Evolutionary conservation across 2,113 vertebrate genomes (phyloP).

Genomic region (Nothoprocta perdicaria): DNA sequence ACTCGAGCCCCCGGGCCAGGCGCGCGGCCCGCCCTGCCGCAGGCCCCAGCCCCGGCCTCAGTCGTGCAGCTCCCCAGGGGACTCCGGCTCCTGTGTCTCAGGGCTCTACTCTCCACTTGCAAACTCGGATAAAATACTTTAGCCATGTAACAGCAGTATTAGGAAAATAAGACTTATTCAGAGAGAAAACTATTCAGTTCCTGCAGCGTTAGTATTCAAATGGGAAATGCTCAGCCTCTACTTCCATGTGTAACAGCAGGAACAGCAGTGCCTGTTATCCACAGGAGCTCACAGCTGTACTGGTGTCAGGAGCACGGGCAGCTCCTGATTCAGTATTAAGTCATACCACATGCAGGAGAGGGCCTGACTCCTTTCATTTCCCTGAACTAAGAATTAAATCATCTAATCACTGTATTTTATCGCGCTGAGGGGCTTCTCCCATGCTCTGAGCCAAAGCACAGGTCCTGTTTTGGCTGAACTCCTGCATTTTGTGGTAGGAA

Average conservation of each 20-base stretch:
- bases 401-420: background rate
- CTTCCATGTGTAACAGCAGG: background rate
- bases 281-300: rapidly evolving
- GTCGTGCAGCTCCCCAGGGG: background rate
- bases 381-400: background rate
- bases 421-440: background rate
- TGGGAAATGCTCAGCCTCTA: background rate
- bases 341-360: background rate
- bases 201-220: background rate
- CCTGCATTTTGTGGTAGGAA: background rate
- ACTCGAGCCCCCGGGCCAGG: rapidly evolving
- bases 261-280: too few species aligned
- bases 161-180: background rate
- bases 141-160: background rate
- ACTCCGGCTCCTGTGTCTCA: background rate
- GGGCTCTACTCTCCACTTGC: background rate
- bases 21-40: background rate
- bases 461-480: background rate
- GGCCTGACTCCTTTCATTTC: background rate
- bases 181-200: background rate
- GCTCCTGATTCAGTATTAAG: background rate
- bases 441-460: background rate
- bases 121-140: background rate
- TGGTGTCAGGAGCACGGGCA: background rate
- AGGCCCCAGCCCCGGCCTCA: background rate